Evolutionary conservation across 2,888 invertebrate genomes (phyloP), one percentile per base, ranked within the genome.

Genomic region (Ophioninae sp.): DNA sequence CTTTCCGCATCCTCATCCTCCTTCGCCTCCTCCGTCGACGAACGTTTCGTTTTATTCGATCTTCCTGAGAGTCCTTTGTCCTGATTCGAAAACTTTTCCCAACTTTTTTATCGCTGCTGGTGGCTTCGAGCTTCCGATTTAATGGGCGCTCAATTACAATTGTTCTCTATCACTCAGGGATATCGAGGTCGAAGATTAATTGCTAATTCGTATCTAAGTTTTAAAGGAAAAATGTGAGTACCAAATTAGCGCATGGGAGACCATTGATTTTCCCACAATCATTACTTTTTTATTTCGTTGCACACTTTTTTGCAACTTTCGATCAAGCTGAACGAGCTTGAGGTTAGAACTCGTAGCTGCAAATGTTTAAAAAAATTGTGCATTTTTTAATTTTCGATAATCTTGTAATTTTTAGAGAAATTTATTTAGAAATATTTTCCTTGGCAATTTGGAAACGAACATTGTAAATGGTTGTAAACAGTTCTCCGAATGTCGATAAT

Each of bases 21-120:
- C 39, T 17, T 5, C 21, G 7, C 20, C 21, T 74, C 13, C 5
- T 20, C 2, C 10, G 8, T 0, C 81, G 79, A 41, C 69, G 41
- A 41, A 8, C 78, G 73, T 70, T 80, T 59, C 61, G 41, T 67
- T 64, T 21, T 20, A 7, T 39, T 56, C 50, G 64, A 30, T 72
- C 59, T 13, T 7, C 20, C 62, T 2, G 23, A 41, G 61, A 41
- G 6, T 7, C n/a, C 20, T n/a, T n/a, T 56, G 20, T 37, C 59
- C 59, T 57, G 10, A 57, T 23, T 20, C 73, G 61, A 41, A 20
- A 62, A 17, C 57, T 37, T 30, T 59, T 61, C 37, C 20, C 30
- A 57, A 67, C 13, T 62, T 62, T 62, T 8, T 62, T 23, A 21
- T 62, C 13, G 13, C 23, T 30, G 13, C 8, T 23, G 62, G 8